Evolutionary conservation across 2,113 vertebrate genomes (phyloP).

Genomic region (Axis porcinus): DNA sequence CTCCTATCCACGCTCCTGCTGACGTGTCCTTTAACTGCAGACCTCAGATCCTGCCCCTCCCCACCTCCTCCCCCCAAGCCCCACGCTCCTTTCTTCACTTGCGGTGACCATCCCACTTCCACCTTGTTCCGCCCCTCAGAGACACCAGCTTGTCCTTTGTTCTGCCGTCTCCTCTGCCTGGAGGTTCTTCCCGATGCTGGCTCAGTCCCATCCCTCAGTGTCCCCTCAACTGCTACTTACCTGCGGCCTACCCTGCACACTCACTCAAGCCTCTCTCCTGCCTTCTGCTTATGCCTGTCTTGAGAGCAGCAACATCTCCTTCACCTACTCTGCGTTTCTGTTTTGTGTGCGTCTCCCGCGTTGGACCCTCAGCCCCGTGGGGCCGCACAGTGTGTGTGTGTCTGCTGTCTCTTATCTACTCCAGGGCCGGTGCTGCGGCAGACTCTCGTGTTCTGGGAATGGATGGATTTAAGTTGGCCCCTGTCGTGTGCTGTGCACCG

Average conservation of each 20-base stretch:
- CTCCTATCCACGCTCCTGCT: no score
- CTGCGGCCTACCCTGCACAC: background rate
- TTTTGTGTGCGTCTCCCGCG: rapidly evolving
- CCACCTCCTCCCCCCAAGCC: no score
- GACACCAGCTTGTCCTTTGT: background rate
- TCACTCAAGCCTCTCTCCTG: background rate
- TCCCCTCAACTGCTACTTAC: background rate
- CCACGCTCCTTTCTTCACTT: no score
- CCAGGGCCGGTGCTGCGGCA: background rate
- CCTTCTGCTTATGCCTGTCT: background rate
- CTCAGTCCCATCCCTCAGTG: background rate
- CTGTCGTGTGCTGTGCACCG: rapidly evolving
- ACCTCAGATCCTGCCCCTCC: background rate
- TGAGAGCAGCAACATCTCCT: background rate
- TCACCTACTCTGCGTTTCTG: rapidly evolving
- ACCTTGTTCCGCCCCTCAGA: background rate
- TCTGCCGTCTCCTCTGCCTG: background rate
- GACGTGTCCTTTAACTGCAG: background rate
- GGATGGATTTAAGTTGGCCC: background rate
- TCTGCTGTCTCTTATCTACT: no score
- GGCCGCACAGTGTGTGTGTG: background rate
- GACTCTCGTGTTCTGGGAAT: rapidly evolving
- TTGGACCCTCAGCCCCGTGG: background rate
- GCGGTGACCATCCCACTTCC: rapidly evolving
- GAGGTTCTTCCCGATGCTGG: background rate